Conservation (phyloP, 2,113 vertebrate genomes). For the Charadrius vociferus region DNA sequence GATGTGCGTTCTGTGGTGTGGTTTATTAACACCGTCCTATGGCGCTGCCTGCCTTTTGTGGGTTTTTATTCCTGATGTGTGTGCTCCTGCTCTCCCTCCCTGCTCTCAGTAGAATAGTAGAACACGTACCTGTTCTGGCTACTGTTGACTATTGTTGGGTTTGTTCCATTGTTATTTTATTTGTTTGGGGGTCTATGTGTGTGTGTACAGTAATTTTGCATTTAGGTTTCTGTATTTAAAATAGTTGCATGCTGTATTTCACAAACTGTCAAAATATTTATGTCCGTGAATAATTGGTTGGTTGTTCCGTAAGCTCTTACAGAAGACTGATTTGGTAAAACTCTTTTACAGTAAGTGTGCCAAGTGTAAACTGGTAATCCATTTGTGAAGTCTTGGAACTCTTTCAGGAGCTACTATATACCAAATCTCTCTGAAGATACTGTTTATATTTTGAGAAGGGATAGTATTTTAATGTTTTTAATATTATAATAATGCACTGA, state of each 20-base stretch:
- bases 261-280: background rate
- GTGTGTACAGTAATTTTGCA: background rate
- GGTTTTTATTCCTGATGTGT: fast-evolving
- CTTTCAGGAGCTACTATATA: background rate
- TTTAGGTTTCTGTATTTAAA: background rate
- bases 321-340: background rate
- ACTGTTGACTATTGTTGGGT: background rate
- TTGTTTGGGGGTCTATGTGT: background rate
- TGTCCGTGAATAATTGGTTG: background rate
- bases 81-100: background rate
- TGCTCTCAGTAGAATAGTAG: fast-evolving
- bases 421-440: background rate
- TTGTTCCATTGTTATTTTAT: background rate
- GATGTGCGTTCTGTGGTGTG: fast-evolving
- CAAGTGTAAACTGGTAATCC: background rate
- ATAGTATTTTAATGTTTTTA: background rate
- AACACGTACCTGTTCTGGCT: fast-evolving
- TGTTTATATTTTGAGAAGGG: background rate
- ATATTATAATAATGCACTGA: too few relatives aligned
- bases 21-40: too few relatives aligned
- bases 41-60: too few relatives aligned
- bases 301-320: background rate
- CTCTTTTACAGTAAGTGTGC: background rate
- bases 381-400: background rate
- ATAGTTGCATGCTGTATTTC: background rate